Percentiles rank a stretch among this genome's conserved stretches.
Conservation (phyloP, 2,113 vertebrate species). For the Zosterops hypoxanthus region DNA sequence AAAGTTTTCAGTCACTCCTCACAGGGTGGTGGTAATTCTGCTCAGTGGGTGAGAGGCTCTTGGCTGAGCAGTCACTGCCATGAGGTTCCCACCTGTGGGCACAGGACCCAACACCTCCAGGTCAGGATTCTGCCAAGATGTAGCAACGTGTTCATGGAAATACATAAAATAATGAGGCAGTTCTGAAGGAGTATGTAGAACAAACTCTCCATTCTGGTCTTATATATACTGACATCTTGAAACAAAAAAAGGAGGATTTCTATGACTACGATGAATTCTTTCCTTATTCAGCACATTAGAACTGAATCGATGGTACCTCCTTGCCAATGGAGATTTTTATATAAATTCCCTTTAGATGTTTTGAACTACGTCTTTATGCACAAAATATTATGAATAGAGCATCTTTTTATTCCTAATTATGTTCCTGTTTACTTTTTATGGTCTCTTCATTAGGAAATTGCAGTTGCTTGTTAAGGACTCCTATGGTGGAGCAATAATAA, state of each 20-base stretch:
- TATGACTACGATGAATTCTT: rapidly evolving
- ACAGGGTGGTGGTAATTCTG: neutral
- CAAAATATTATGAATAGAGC: neutral
- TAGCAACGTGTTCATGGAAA: neutral
- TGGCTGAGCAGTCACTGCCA: neutral
- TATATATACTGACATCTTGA: neutral
- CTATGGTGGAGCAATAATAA: neutral
- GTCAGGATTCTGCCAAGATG: neutral
- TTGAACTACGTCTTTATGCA: neutral
- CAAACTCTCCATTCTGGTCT: neutral
- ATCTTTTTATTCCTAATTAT: constrained; percentile 36
- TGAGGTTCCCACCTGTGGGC: rapidly evolving
- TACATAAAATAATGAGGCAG: neutral
- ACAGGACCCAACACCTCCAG: rapidly evolving
- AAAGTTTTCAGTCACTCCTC: rapidly evolving
- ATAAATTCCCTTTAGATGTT: neutral
- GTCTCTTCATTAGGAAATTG: neutral
- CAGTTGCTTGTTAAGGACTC: constrained; percentile 5
- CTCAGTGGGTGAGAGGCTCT: neutral
- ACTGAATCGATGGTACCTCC: neutral
- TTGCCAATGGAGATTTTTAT: neutral
- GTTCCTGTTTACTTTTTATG: neutral
- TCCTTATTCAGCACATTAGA: neutral
- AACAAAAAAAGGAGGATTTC: neutral
- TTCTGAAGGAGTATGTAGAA: neutral